Percentiles rank a stretch among this genome's conserved stretches.
phyloP scores from a whole-genome alignment of 2,888 invertebrate species.

The Phytoseiulus persimilis region DNA sequence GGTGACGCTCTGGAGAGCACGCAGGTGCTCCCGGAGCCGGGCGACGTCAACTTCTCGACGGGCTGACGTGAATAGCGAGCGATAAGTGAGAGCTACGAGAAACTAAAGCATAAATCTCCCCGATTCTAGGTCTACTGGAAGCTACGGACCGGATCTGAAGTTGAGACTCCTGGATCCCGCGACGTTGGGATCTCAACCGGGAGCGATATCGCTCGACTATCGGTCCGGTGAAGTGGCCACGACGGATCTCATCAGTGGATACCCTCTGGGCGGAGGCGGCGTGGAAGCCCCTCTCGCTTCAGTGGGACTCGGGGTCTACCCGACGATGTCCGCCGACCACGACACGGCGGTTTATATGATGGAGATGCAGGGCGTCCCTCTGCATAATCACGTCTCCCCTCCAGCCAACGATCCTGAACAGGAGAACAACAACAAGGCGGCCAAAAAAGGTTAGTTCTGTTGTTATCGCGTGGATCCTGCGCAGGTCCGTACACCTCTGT shows the following conservation, averaged over 20 bases:
- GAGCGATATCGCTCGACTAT: constrained; percentile 15
- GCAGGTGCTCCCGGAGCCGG: constrained; percentile 17
- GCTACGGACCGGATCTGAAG: constrained; percentile 28
- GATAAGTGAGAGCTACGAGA: not conserved
- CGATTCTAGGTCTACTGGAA: constrained; percentile 25
- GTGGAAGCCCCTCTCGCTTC: constrained; percentile 24
- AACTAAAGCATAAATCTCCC: not conserved
- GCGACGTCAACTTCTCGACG: not conserved
- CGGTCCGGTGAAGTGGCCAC: constrained; percentile 33
- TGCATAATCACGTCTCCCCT: constrained; percentile 13
- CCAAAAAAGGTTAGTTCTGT: constrained; percentile 29
- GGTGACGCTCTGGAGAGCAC: constrained; percentile 21
- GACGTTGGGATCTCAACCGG: constrained; percentile 30
- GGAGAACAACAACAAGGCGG: constrained; percentile 33
- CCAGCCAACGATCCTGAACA: constrained; percentile 37
- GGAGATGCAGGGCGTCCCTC: constrained; percentile 32
- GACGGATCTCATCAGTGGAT: constrained; percentile 31
- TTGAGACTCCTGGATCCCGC: constrained; percentile 18
- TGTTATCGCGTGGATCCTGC: no score
- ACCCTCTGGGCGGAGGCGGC: constrained; percentile 20
- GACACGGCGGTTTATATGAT: constrained; percentile 33
- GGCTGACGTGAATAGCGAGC: not conserved
- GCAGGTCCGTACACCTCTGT: no score
- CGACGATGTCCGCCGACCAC: constrained; percentile 10
- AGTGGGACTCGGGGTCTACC: constrained; percentile 25